Evolutionary conservation across 2,797 vertebrate genomes (phyloP).

Genomic region (Sebastes miniatus): DNA sequence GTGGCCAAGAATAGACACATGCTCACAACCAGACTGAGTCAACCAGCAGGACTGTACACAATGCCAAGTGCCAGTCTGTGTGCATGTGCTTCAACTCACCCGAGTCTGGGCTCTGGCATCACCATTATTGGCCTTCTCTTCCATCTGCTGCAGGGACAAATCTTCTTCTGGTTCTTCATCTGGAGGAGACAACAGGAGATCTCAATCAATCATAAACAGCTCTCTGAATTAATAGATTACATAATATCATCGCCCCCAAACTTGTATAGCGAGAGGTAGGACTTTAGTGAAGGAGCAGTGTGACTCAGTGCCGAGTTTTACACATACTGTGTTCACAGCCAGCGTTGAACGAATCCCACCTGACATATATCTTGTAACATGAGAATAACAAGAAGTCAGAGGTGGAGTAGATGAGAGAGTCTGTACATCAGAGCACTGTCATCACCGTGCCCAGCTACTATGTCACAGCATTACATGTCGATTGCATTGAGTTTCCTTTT

Average conservation of each 20-base stretch:
- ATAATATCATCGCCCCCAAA: background rate
- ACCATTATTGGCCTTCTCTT: slow-evolving; percentile 86
- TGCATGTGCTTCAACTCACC: slow-evolving; percentile 73
- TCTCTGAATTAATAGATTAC: background rate
- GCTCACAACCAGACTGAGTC: slow-evolving; percentile 35
- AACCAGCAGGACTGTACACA: slow-evolving; percentile 44
- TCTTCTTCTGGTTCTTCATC: slow-evolving; percentile 78
- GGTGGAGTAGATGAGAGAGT: slow-evolving; percentile 17
- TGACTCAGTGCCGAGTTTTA: background rate
- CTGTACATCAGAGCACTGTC: slow-evolving; percentile 18
- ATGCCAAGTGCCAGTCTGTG: slow-evolving; percentile 37
- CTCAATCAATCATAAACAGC: background rate
- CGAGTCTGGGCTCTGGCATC: slow-evolving; percentile 88
- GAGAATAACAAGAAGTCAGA: slow-evolving; percentile 34
- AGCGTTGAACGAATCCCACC: background rate
- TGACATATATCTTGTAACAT: slow-evolving; percentile 26
- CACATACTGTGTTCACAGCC: background rate
- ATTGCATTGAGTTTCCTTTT: background rate
- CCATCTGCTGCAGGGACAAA: slow-evolving; percentile 81
- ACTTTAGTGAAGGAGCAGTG: background rate
- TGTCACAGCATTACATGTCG: background rate
- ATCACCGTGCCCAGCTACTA: background rate
- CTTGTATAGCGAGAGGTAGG: background rate
- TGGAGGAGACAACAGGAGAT: slow-evolving; percentile 25
- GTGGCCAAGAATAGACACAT: slow-evolving; percentile 59